These are phyloP conservation scores for Bambusicola thoracicus DNA, from an alignment of 2,113 vertebrate genomes.

Conservation along the genomic window DNA sequence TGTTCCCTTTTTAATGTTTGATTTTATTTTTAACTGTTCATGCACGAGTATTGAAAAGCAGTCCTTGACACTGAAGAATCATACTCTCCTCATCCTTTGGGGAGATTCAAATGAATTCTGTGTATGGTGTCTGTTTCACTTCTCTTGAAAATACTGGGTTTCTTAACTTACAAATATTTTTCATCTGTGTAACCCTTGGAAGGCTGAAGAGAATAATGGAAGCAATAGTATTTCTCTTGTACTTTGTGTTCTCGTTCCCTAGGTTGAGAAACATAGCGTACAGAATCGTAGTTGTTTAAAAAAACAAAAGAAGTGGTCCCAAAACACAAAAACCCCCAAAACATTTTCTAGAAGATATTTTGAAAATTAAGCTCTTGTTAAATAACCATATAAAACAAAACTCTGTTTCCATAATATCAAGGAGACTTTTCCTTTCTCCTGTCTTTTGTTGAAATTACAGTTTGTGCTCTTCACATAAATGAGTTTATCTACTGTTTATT, in stretches of 20 bases:
- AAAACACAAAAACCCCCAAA: neutral
- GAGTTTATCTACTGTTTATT: neutral
- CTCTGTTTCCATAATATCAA: neutral
- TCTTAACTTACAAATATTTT: neutral
- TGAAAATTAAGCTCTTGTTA: neutral
- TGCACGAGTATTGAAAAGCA: neutral
- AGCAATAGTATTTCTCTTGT: neutral
- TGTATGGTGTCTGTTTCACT: neutral
- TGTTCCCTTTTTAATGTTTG: neutral
- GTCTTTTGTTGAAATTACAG: neutral
- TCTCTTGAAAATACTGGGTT: neutral
- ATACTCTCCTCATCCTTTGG: neutral
- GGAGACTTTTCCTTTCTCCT: neutral
- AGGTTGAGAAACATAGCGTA: neutral
- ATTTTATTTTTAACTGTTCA: neutral
- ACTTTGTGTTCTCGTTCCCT: neutral
- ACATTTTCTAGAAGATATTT: neutral
- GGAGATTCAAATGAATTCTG: neutral
- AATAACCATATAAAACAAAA: accelerated
- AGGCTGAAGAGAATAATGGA: neutral
- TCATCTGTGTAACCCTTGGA: neutral
- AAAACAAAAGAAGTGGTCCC: neutral
- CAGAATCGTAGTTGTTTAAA: neutral
- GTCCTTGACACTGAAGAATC: neutral
- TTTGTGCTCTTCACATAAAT: neutral